Base-by-base conservation (phyloP, 2,113 vertebrate genomes). In the Bubo blakistoni region DNA sequence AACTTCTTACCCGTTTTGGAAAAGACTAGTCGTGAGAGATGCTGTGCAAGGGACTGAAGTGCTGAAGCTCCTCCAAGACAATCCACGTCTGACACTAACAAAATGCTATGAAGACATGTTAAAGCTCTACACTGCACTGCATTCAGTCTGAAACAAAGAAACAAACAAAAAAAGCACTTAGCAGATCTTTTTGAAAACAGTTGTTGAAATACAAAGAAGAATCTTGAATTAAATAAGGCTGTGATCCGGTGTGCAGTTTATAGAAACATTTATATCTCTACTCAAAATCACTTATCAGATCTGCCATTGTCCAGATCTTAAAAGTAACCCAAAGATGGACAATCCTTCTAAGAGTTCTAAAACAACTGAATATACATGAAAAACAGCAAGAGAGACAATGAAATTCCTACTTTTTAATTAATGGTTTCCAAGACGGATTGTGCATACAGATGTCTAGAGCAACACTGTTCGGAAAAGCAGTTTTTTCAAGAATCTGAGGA, bases 401-500 rank as follows among this genome's bases (percentile, higher is more conserved):
- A 93, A 93, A 74, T 83, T 91, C 97, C 98, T 99, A 99, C 99
- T 99, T 99, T 98, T 98, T 99, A 81, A 98, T 98, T 95, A 99
- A 97, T 66, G 98, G 95, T 96, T 98, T 99, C 99, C 99, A 99
- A 55, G 98, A 93, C 5, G 98, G 94, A 94, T 92, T 98, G 73
- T 97, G 96, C 46, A 72, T 97, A 96, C 99, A 99, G 92, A 98
- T 54, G n/a, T 99, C 98, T 76, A 99, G 67, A 26, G 99, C 99
- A 89, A 93, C 94, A 34, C 80, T 97, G 93, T 97, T 98, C 30
- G 99, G 99, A 95, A 99, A 99, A 85, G 98, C 97, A 1, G 99
- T 99, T 98, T 99, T 99, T 98, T 98, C 99, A 81, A 99, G 98
- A 92, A 99, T 98, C 99, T 99, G 90, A 66, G 86, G 55, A 92